phyloP scores from a whole-genome alignment of 2,888 invertebrate species.

The Phortica magna region DNA sequence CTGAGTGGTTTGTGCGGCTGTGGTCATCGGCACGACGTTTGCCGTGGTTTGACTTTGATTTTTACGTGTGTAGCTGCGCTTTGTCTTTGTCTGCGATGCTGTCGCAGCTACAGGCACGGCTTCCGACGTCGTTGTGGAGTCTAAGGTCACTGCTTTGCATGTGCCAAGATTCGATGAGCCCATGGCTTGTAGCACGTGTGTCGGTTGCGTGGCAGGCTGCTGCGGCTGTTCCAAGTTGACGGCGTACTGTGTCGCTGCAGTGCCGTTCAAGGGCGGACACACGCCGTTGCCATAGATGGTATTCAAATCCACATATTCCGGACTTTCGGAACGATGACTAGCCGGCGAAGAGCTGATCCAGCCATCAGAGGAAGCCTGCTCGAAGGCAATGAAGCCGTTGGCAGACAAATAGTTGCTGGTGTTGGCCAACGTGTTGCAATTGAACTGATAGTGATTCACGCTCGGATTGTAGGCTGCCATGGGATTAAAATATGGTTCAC shows the following conservation, averaged over 20 bases:
- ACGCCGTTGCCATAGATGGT: conserved; percentile 66
- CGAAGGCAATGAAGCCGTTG: conserved; percentile 75
- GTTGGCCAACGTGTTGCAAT: conserved; percentile 60
- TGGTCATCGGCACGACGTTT: conserved; percentile 37
- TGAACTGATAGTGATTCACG: conserved; percentile 65
- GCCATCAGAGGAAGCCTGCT: conserved; percentile 77
- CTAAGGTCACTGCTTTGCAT: conserved; percentile 62
- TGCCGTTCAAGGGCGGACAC: neutral
- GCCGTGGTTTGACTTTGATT: conserved; percentile 45
- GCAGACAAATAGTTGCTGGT: conserved; percentile 63
- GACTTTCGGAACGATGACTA: conserved; percentile 77
- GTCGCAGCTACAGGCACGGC: conserved; percentile 14
- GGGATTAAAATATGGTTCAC: conserved; percentile 74
- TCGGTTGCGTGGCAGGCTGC: conserved; percentile 40
- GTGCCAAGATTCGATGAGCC: conserved; percentile 76
- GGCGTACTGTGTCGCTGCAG: conserved; percentile 36
- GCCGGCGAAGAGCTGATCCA: conserved; percentile 78
- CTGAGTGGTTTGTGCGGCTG: conserved; percentile 21
- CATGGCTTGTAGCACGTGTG: conserved; percentile 49
- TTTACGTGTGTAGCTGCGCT: conserved; percentile 73
- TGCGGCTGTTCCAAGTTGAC: conserved; percentile 51
- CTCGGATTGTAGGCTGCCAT: conserved; percentile 75
- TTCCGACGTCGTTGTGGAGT: conserved; percentile 21
- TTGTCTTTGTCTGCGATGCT: conserved; percentile 58
- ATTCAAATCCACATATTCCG: conserved; percentile 77